Evolutionary conservation across 2,113 vertebrate species (phyloP).

Genomic region (Halichoerus grypus): DNA sequence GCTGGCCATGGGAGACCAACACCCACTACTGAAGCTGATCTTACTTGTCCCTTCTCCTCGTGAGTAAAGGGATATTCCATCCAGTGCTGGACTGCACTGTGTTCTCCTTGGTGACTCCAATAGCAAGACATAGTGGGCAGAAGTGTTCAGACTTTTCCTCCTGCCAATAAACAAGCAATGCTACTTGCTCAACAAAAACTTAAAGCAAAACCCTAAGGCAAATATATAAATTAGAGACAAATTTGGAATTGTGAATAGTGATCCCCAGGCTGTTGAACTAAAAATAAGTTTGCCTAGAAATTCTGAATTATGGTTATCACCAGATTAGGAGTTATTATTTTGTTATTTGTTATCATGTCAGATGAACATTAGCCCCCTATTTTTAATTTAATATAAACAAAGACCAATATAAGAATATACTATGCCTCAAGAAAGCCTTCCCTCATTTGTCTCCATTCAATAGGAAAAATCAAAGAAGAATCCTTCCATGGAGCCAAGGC

Average conservation of each 20-base stretch:
- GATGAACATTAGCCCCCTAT: background rate
- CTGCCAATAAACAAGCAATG: background rate
- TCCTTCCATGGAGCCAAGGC: background rate
- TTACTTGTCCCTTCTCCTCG: background rate
- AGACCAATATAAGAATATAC: background rate
- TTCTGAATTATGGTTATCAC: background rate
- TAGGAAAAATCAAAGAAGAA: background rate
- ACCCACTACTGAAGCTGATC: background rate
- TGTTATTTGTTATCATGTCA: background rate
- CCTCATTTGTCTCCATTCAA: background rate
- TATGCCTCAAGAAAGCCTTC: background rate
- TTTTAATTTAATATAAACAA: background rate
- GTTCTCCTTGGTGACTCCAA: background rate
- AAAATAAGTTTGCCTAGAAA: background rate
- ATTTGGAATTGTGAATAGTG: background rate
- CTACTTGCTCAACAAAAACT: background rate
- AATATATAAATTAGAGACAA: background rate
- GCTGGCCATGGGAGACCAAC: background rate
- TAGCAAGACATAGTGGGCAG: background rate
- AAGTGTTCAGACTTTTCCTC: background rate
- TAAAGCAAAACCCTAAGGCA: background rate
- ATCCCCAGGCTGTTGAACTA: background rate
- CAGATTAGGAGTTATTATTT: background rate
- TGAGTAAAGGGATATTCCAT: background rate
- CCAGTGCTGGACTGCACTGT: background rate